Percentiles rank a stretch among this genome's conserved stretches.
Evolutionary conservation across 2,888 invertebrate genomes (phyloP).

Genomic region (Drosophila prolongata): DNA sequence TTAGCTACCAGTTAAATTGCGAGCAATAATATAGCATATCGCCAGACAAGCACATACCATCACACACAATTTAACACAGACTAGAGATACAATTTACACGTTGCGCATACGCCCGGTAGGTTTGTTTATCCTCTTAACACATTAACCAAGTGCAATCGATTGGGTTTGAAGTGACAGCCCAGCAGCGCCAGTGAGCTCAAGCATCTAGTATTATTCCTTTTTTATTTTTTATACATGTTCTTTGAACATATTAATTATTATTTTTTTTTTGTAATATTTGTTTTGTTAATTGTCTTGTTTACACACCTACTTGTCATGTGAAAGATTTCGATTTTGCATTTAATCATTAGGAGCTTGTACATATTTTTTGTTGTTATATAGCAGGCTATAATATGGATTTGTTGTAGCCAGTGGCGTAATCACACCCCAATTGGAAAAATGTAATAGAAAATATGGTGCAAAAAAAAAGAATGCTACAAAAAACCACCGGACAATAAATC

Average conservation of each 20-base stretch:
- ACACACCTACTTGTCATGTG: slow-evolving; percentile 11
- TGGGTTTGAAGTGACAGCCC: slow-evolving; percentile 22
- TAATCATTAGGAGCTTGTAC: slow-evolving; percentile 26
- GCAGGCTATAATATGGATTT: slow-evolving; percentile 8
- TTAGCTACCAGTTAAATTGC: slow-evolving; percentile 35
- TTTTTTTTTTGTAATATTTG: slow-evolving; percentile 1
- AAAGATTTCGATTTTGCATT: slow-evolving; percentile 27
- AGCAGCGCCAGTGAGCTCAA: slow-evolving; percentile 16
- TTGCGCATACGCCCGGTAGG: slow-evolving; percentile 49
- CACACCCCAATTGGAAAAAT: too few species aligned
- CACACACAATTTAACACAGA: slow-evolving; percentile 34
- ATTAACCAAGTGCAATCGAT: slow-evolving; percentile 47
- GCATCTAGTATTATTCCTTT: slow-evolving; percentile 33
- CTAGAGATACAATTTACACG: slow-evolving; percentile 12
- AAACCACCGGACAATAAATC: too few species aligned
- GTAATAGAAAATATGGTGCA: too few species aligned
- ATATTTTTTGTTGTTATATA: slow-evolving; percentile 22
- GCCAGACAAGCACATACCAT: slow-evolving; percentile 23
- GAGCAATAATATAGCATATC: slow-evolving; percentile 61
- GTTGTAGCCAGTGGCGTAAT: neutral
- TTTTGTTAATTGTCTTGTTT: slow-evolving; percentile 31
- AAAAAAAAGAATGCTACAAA: too few species aligned
- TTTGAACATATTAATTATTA: neutral
- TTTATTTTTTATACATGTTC: neutral
- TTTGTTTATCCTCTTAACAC: slow-evolving; percentile 38